phyloP scores from a whole-genome alignment of 92 coral and sea anemone species.

The Virgularia gustaviana region DNA sequence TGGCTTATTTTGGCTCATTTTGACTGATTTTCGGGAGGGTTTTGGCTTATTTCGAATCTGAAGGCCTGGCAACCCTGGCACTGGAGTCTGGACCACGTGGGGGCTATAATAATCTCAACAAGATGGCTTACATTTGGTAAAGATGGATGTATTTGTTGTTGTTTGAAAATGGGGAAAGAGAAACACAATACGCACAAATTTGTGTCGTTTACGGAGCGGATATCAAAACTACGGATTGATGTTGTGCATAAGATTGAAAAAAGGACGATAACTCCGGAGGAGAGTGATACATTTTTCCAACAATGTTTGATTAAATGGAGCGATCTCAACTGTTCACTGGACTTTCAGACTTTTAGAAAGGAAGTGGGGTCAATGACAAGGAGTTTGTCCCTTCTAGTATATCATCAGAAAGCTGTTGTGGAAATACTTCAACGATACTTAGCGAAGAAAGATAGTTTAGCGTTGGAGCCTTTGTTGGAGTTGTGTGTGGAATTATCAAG shows the following conservation, averaged over 20 bases:
- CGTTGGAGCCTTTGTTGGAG: slow-evolving; percentile 72
- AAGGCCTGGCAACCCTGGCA: neutral
- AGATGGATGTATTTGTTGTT: neutral
- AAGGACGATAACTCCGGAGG: slow-evolving; percentile 74
- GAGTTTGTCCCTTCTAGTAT: slow-evolving; percentile 79
- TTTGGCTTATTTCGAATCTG: no score
- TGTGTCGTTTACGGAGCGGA: slow-evolving; percentile 85
- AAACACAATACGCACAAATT: slow-evolving; percentile 79
- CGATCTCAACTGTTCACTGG: slow-evolving; percentile 83
- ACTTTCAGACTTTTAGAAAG: slow-evolving; percentile 68
- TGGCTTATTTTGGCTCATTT: neutral
- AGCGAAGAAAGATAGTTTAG: slow-evolving; percentile 50
- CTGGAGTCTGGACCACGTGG: slow-evolving; percentile 33
- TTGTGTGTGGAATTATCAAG: slow-evolving; percentile 75
- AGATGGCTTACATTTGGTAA: slow-evolving; percentile 1
- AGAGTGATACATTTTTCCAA: slow-evolving; percentile 80
- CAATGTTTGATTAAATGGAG: slow-evolving; percentile 79
- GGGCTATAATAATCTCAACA: neutral
- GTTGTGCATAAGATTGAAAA: slow-evolving; percentile 77
- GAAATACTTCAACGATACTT: slow-evolving; percentile 65
- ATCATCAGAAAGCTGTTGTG: slow-evolving; percentile 64
- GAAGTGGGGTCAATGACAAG: slow-evolving; percentile 61
- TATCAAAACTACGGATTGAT: slow-evolving; percentile 75
- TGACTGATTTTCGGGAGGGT: no score
- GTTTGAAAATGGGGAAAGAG: slow-evolving; percentile 61